A percentile compares a stretch with the other conserved stretches of the same genome.
phyloP scores from a whole-genome alignment of 2,888 invertebrate genomes.

The Cheilosia scutellata region DNA sequence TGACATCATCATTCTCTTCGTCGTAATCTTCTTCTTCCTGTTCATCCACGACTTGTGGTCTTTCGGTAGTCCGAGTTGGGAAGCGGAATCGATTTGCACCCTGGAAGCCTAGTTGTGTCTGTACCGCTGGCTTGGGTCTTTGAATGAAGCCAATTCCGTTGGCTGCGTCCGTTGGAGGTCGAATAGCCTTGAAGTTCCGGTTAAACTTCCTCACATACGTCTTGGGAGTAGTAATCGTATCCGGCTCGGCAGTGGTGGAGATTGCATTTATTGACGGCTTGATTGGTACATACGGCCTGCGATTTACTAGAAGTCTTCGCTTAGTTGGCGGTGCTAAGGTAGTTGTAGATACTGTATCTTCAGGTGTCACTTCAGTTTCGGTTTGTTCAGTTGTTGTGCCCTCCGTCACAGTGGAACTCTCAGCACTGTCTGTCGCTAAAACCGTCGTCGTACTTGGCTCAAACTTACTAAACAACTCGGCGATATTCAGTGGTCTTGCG shows the following conservation, averaged over 20 bases:
- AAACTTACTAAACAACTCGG: slow-evolving; percentile 43
- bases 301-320: slow-evolving; percentile 79
- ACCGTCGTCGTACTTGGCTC: neutral
- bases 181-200: slow-evolving; percentile 67
- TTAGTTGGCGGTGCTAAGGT: slow-evolving; percentile 1
- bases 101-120: slow-evolving; percentile 29
- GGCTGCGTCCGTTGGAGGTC: slow-evolving; percentile 43
- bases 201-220: slow-evolving; percentile 67
- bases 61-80: slow-evolving; percentile 28
- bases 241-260: slow-evolving; percentile 24
- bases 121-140: neutral
- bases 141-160: slow-evolving; percentile 51
- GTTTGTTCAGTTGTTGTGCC: slow-evolving; percentile 13
- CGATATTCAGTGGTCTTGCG: slow-evolving; percentile 42
- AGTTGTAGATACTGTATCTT: slow-evolving; percentile 3
- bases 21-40: slow-evolving; percentile 73
- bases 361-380: neutral
- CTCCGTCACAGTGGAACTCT: neutral
- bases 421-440: neutral
- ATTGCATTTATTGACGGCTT: slow-evolving; percentile 65
- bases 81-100: slow-evolving; percentile 78
- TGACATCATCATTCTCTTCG: slow-evolving; percentile 70
- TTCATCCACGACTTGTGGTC: slow-evolving; percentile 33
- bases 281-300: slow-evolving; percentile 79
- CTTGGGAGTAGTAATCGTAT: slow-evolving; percentile 18